Evolutionary conservation across 2,888 invertebrate species (phyloP), one percentile per base, ranked within the genome.

Genomic region (Leptarthrus brevirostris): DNA sequence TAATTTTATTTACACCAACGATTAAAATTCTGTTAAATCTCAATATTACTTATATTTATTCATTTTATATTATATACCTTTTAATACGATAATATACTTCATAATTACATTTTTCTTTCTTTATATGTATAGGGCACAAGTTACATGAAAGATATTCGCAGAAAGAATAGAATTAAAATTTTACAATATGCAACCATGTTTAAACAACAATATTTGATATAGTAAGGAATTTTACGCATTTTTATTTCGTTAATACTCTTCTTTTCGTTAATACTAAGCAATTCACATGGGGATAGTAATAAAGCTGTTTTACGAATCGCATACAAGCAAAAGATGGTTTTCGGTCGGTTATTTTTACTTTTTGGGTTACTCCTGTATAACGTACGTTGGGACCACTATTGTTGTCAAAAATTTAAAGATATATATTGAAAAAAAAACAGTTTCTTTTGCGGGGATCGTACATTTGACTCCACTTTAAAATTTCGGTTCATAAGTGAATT

Each of bases 1-100:
- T 34, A 69, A 52, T 69, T 69, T 69, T 69, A 69, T 69, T 69
- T 69, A 69, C 69, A 69, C 69, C 69, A 69, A 69, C 69, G 52
- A 69, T 52, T 69, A 69, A 69, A 69, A 52, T 69, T 69, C 69
- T 69, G 69, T 52, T 69, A 69, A 69, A 52, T 69, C 34, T 49
- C 49, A 52, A 52, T 69, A 34, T 69, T 52, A 12, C 52, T 69
- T 69, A 52, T 22, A 69, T 69, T 49, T 66, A 69, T 52, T 52
- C 18, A 10, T 52, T 52, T 69, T 54, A 26, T 54, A 54, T 54
- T 52, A 69, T 69, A 52, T 69, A 52, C 52, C 52, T 69, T 47
- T 52, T 69, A 69, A 69, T 69, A 52, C 34, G 69, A 69, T 36
- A 52, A 69, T 69, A 69, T 69, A 52, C 18, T 69, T 69, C 52